phyloP scores from a whole-genome alignment of 2,888 invertebrate genomes.

The Pyrgus malvae region DNA sequence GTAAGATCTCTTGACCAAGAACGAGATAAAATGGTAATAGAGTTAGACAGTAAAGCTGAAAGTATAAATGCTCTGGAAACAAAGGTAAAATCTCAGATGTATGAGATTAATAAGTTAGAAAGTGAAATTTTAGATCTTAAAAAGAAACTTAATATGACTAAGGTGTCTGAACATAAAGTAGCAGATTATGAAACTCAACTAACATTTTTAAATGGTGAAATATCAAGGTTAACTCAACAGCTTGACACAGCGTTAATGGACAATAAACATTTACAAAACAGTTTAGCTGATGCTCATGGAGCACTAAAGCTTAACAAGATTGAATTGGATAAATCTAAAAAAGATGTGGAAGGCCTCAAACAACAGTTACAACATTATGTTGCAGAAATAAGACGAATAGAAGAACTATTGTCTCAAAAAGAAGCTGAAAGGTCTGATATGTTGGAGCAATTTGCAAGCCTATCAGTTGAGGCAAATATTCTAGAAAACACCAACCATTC shows the following conservation, averaged over 20 bases:
- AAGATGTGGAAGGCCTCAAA: constrained; percentile 88
- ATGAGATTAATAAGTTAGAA: constrained; percentile 78
- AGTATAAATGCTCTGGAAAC: constrained; percentile 84
- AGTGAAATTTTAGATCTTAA: constrained; percentile 79
- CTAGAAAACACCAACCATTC: constrained; percentile 91
- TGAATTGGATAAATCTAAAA: constrained; percentile 85
- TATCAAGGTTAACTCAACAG: constrained; percentile 77
- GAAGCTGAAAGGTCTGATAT: constrained; percentile 91
- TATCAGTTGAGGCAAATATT: constrained; percentile 89
- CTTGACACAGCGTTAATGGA: constrained; percentile 83
- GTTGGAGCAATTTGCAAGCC: constrained; percentile 89
- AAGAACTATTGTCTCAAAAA: constrained; percentile 87
- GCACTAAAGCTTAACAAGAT: constrained; percentile 83
- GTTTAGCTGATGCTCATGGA: constrained; percentile 84
- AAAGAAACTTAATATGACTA: constrained; percentile 71
- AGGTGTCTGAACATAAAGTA: constrained; percentile 73
- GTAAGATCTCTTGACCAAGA: constrained; percentile 86
- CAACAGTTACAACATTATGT: constrained; percentile 91
- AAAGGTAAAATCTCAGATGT: constrained; percentile 83
- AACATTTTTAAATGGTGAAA: constrained; percentile 81
- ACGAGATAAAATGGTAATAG: constrained; percentile 85
- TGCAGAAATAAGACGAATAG: constrained; percentile 89
- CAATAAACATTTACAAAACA: constrained; percentile 88
- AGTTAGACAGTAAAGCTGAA: constrained; percentile 88
- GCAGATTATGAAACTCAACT: constrained; percentile 78